A percentile compares a stretch with the other conserved stretches of the same genome.
Evolutionary conservation across 2,797 vertebrate species (phyloP).

Genomic region (Girardinus metallicus): DNA sequence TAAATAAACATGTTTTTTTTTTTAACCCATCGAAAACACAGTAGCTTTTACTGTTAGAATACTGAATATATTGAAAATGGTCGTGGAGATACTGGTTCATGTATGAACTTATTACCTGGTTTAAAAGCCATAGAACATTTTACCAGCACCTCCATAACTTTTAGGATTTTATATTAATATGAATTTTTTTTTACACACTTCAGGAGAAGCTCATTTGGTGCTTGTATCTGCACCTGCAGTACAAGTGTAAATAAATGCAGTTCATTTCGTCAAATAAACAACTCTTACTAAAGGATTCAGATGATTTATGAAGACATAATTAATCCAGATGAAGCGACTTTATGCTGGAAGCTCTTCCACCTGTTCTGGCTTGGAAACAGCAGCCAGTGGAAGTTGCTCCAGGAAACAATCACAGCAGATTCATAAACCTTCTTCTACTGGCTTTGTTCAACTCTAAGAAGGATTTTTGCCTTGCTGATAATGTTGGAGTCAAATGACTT

Average conservation of each 20-base stretch:
- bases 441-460: not conserved
- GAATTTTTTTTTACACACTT: not conserved
- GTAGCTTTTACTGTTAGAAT: not conserved
- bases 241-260: not conserved
- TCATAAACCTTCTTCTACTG: not conserved
- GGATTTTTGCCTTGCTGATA: not conserved
- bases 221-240: not conserved
- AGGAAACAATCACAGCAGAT: not conserved
- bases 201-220: not conserved
- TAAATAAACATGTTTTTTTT: not conserved
- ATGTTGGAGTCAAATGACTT: not conserved
- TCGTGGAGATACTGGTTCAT: not conserved
- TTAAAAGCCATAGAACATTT: not conserved
- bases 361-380: not conserved
- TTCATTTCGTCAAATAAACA: not conserved
- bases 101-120: not conserved
- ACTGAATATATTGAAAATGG: not conserved
- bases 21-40: not conserved
- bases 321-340: not conserved
- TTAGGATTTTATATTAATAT: not conserved
- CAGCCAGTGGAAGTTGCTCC: not conserved
- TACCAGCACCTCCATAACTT: too few relatives aligned
- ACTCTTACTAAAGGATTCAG: not conserved
- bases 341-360: not conserved
- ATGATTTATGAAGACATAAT: conserved; percentile 1